Percentiles rank a stretch among this genome's conserved stretches.
These are phyloP conservation scores for Nipponacmea schrenckii DNA, from an alignment of 2,888 invertebrate species.

Conservation along the genomic window DNA sequence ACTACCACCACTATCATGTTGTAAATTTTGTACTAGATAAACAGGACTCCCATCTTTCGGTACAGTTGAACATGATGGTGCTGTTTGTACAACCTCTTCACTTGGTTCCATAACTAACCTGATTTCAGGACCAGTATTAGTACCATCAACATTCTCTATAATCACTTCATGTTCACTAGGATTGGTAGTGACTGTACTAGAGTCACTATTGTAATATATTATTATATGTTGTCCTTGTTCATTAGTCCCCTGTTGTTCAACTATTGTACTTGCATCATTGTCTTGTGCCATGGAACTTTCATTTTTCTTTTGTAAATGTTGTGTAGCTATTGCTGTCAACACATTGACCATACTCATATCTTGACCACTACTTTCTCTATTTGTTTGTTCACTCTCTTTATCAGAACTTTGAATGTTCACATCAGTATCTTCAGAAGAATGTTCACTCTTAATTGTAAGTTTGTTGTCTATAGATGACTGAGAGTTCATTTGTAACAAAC, in stretches of 20 bases:
- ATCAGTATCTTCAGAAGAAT: conserved; percentile 39
- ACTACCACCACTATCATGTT: neutral
- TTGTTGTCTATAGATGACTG: neutral
- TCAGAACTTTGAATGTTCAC: conserved; percentile 32
- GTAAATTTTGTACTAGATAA: neutral
- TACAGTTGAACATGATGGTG: neutral
- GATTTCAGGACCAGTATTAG: conserved; percentile 14
- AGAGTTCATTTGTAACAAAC: conserved; percentile 17
- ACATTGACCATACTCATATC: conserved; percentile 55
- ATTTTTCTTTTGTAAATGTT: conserved; percentile 29
- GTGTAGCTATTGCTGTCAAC: conserved; percentile 51
- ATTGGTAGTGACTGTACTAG: conserved; percentile 28
- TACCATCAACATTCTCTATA: conserved; percentile 30
- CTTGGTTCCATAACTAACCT: conserved; percentile 15
- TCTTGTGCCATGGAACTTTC: neutral
- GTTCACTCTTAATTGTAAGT: conserved; percentile 14
- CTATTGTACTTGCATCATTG: neutral
- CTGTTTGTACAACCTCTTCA: neutral
- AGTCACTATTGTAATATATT: conserved; percentile 32
- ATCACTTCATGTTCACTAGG: conserved; percentile 30
- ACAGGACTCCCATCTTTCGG: neutral
- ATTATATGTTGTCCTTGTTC: conserved; percentile 33
- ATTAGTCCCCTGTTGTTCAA: neutral
- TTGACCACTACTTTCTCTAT: conserved; percentile 19
- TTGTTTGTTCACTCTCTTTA: conserved; percentile 10